Conservation (phyloP, 2,797 vertebrate genomes). For the Etheostoma perlongum region DNA sequence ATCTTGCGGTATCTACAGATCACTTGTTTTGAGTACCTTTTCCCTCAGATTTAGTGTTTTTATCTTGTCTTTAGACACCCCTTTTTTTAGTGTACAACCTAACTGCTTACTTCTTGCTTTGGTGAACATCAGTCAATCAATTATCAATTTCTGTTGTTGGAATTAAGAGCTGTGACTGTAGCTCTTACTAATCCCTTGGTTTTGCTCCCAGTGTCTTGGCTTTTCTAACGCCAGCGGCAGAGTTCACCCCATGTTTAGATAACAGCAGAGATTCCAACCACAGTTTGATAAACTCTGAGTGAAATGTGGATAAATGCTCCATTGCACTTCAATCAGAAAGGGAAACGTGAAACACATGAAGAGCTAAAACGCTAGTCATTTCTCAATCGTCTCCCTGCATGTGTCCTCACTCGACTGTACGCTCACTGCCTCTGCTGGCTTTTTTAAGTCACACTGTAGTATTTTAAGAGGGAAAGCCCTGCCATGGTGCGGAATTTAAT, state of each 20-base stretch:
- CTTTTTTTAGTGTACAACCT: not conserved
- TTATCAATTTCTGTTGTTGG: slow-evolving; percentile 25
- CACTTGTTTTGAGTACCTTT: too few relatives aligned
- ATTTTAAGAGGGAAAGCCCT: slow-evolving; percentile 46
- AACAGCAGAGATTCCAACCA: slow-evolving; percentile 66
- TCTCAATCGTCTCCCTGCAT: slow-evolving; percentile 60
- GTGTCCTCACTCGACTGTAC: slow-evolving; percentile 1
- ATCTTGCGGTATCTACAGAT: too few relatives aligned
- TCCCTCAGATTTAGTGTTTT: too few relatives aligned
- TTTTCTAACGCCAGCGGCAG: slow-evolving; percentile 32
- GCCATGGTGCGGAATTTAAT: slow-evolving; percentile 36
- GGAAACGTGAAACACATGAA: slow-evolving; percentile 81
- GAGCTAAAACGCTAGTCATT: slow-evolving; percentile 71
- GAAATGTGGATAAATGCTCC: slow-evolving; percentile 67
- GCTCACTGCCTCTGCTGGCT: slow-evolving; percentile 12
- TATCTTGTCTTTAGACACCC: too few relatives aligned
- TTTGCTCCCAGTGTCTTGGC: slow-evolving; percentile 29
- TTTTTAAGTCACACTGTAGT: slow-evolving; percentile 41
- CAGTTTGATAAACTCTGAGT: slow-evolving; percentile 76
- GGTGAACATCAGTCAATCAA: not conserved
- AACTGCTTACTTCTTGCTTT: not conserved
- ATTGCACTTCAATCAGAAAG: slow-evolving; percentile 76
- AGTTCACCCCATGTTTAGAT: slow-evolving; percentile 70
- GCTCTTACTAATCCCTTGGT: slow-evolving; percentile 13
- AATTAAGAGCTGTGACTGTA: slow-evolving; percentile 8